These are phyloP conservation scores for Lerema accius DNA, from an alignment of 1,140 invertebrate genomes.

Conservation along the genomic window DNA sequence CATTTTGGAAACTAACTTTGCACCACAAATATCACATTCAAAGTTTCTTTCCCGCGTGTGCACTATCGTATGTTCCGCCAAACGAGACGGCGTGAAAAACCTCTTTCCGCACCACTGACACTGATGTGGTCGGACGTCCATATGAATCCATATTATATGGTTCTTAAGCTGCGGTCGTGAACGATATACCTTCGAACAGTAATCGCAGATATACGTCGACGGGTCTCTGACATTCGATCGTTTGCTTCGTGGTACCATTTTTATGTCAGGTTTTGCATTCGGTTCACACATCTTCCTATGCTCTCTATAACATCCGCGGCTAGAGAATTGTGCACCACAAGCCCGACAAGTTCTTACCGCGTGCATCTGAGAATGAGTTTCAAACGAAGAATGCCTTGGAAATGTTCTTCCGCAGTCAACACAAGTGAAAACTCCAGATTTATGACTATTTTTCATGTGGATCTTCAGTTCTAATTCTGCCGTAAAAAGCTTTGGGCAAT, in stretches of 20 bases:
- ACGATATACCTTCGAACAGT: slow-evolving; percentile 69
- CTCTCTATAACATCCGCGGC: slow-evolving; percentile 63
- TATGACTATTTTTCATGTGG: slow-evolving; percentile 57
- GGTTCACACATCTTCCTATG: slow-evolving; percentile 67
- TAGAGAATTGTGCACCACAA: slow-evolving; percentile 66
- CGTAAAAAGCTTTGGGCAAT: slow-evolving; percentile 59
- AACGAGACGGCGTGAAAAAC: slow-evolving; percentile 73
- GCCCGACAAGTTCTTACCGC: slow-evolving; percentile 62
- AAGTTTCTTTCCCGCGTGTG: slow-evolving; percentile 77
- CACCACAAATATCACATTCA: slow-evolving; percentile 77
- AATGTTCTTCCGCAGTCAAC: slow-evolving; percentile 66
- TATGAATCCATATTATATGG: slow-evolving; percentile 80
- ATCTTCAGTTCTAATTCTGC: slow-evolving; percentile 44
- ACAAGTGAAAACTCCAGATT: slow-evolving; percentile 52
- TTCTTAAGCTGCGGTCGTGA: slow-evolving; percentile 74
- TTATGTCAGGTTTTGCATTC: slow-evolving; percentile 56
- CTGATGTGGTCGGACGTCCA: slow-evolving; percentile 75
- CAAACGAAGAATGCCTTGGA: slow-evolving; percentile 55
- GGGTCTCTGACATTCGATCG: slow-evolving; percentile 68
- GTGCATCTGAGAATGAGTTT: slow-evolving; percentile 69
- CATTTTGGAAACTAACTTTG: slow-evolving; percentile 73
- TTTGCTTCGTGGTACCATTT: slow-evolving; percentile 49
- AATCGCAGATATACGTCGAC: slow-evolving; percentile 71
- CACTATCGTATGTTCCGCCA: slow-evolving; percentile 75
- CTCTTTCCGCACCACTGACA: slow-evolving; percentile 77